Percentiles rank a stretch among this genome's conserved stretches.
Evolutionary conservation across 2,888 invertebrate genomes (phyloP).

Genomic region (Coleophora deauratella): DNA sequence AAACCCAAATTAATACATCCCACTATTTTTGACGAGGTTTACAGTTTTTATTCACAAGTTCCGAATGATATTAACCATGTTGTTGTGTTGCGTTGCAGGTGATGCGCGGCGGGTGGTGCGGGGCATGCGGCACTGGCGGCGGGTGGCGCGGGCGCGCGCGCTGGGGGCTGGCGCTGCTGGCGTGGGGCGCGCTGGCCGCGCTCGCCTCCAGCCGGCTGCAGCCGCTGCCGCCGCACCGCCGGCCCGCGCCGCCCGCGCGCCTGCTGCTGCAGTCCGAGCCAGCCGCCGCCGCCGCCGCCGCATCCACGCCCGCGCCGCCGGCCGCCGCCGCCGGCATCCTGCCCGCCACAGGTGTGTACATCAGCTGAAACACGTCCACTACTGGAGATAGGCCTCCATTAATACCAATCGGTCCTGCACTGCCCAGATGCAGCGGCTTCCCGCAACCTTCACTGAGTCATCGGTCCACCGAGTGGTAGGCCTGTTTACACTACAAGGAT

Average conservation of each 20-base stretch:
- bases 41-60: no score
- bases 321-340: conserved; percentile 1
- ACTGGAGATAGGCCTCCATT: no score
- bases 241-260: conserved; percentile 23
- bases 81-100: not conserved
- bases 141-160: conserved; percentile 55
- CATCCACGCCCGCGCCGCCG: conserved; percentile 19
- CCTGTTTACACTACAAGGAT: no score
- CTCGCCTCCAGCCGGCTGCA: conserved; percentile 49
- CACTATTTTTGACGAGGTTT: no score
- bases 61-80: no score
- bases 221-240: conserved; percentile 25
- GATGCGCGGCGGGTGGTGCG: not conserved
- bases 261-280: conserved; percentile 40
- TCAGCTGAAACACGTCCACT: no score
- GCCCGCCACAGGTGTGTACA: conserved; percentile 27
- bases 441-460: no score
- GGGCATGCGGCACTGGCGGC: conserved; percentile 23
- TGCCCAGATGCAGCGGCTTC: no score
- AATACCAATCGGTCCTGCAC: no score
- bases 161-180: conserved; percentile 36
- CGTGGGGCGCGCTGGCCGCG: conserved; percentile 50
- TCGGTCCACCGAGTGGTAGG: no score
- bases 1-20: no score
- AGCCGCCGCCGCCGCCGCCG: conserved; percentile 21